These are phyloP conservation scores for Montipora efflorescens DNA, from an alignment of 64 coral and sea anemone genomes.

Conservation along the genomic window DNA sequence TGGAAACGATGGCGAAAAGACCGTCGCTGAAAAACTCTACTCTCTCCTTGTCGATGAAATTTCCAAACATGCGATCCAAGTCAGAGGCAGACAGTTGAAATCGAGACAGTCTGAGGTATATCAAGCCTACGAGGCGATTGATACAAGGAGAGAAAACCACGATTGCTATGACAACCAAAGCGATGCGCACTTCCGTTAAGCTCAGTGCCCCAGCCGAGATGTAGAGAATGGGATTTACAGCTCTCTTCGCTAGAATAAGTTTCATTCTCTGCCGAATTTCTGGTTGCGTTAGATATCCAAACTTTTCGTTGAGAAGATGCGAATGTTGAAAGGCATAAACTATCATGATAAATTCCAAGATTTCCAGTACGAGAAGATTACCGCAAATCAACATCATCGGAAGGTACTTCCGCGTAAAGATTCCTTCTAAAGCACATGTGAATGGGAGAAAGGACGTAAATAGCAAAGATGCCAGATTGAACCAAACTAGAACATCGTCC, in stretches of 20 bases:
- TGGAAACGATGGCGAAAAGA: constrained; percentile 94
- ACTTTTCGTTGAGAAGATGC: constrained; percentile 76
- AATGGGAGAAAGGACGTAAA: constrained; percentile 95
- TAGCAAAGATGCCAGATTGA: constrained; percentile 88
- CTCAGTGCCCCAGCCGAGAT: constrained; percentile 80
- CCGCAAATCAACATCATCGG: constrained; percentile 88
- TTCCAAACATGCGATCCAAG: constrained; percentile 96
- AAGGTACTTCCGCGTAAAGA: constrained; percentile 72
- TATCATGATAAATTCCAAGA: constrained; percentile 86
- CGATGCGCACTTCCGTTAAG: constrained; percentile 68
- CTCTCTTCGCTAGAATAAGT: constrained; percentile 86
- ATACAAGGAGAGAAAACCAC: constrained; percentile 89
- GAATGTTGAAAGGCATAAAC: constrained; percentile 84
- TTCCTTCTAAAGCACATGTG: constrained; percentile 77
- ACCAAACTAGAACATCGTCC: constrained; percentile 93
- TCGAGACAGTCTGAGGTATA: constrained; percentile 71
- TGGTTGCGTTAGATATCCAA: constrained; percentile 62
- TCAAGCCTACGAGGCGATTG: constrained; percentile 79
- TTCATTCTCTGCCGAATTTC: constrained; percentile 83
- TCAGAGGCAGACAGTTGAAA: constrained; percentile 59
- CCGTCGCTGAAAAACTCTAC: constrained; percentile 98
- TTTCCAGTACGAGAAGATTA: constrained; percentile 83
- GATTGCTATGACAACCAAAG: constrained; percentile 73
- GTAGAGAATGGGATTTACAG: constrained; percentile 87
- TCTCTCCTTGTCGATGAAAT: constrained; percentile 91